These are phyloP conservation scores for Epizoanthus rinbou DNA, from an alignment of 92 coral and sea anemone genomes.

Conservation along the genomic window DNA sequence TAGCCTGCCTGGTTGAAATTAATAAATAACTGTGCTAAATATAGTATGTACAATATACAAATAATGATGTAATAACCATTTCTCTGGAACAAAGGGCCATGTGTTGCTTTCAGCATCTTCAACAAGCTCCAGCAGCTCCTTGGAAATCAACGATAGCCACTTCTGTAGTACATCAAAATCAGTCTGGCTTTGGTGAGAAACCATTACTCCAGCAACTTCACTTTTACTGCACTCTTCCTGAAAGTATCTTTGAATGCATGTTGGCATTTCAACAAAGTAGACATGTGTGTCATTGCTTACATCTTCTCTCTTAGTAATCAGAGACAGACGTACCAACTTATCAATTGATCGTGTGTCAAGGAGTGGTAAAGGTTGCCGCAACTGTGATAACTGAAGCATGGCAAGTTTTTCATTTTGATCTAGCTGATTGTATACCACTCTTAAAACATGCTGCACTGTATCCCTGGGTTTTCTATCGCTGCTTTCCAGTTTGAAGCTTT, in stretches of 20 bases:
- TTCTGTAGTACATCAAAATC: conserved; percentile 62
- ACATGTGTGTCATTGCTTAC: neutral
- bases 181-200: neutral
- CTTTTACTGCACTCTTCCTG: conserved; percentile 11
- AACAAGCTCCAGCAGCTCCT: conserved; percentile 61
- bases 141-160: conserved; percentile 77
- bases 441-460: conserved; percentile 17
- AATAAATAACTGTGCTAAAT: too few relatives aligned
- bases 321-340: conserved; percentile 27
- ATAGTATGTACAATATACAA: neutral
- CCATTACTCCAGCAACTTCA: conserved; percentile 5
- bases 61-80: conserved; percentile 67
- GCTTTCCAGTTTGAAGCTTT: neutral
- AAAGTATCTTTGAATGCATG: conserved; percentile 40
- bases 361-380: conserved; percentile 78
- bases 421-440: conserved; percentile 28
- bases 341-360: conserved; percentile 2
- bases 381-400: conserved; percentile 61
- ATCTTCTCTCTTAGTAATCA: neutral
- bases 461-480: neutral
- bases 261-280: conserved; percentile 30
- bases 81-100: conserved; percentile 99
- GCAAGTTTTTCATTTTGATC: conserved; percentile 22
- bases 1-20: too few relatives aligned
- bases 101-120: conserved; percentile 73